phyloP scores from a whole-genome alignment of 2,797 vertebrate genomes.

The Zenarchopterus dispar region DNA sequence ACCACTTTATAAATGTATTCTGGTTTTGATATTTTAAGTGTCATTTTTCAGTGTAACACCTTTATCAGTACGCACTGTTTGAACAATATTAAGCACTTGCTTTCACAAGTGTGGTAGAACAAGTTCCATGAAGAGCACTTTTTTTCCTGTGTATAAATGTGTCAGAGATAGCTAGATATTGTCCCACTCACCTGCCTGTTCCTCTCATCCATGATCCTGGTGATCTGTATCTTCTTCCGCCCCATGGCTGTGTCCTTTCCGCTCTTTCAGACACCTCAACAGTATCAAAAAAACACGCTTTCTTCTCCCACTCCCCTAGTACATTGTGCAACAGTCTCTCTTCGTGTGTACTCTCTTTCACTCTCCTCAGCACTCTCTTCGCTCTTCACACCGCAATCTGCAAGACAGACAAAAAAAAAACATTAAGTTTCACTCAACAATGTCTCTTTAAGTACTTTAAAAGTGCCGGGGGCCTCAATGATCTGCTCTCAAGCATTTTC shows the following conservation, averaged over 20 bases:
- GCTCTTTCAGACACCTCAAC: slow-evolving; percentile 87
- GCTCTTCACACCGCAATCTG: slow-evolving; percentile 70
- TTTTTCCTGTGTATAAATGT: neutral
- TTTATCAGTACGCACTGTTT: slow-evolving; percentile 1
- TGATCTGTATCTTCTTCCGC: slow-evolving; percentile 99
- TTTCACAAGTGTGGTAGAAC: neutral
- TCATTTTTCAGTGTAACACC: neutral
- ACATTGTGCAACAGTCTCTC: slow-evolving; percentile 89
- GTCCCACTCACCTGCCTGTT: slow-evolving; percentile 92
- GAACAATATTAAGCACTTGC: neutral
- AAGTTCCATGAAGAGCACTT: neutral
- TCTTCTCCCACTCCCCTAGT: slow-evolving; percentile 87
- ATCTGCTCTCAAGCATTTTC: slow-evolving; percentile 67
- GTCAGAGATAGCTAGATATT: neutral
- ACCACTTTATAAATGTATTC: too few relatives aligned
- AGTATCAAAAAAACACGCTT: slow-evolving; percentile 87
- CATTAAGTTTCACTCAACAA: slow-evolving; percentile 62
- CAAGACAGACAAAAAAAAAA: slow-evolving; percentile 31
- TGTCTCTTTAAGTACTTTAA: slow-evolving; percentile 73
- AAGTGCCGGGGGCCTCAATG: slow-evolving; percentile 48
- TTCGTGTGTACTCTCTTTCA: slow-evolving; percentile 62
- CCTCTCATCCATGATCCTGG: slow-evolving; percentile 99
- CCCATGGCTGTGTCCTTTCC: slow-evolving; percentile 91
- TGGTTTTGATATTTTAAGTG: too few relatives aligned
- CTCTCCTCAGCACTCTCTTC: slow-evolving; percentile 43